A percentile compares a stretch with the other conserved stretches of the same genome.
Evolutionary conservation across 2,888 invertebrate species (phyloP).

Genomic region (Tridacna gigas): DNA sequence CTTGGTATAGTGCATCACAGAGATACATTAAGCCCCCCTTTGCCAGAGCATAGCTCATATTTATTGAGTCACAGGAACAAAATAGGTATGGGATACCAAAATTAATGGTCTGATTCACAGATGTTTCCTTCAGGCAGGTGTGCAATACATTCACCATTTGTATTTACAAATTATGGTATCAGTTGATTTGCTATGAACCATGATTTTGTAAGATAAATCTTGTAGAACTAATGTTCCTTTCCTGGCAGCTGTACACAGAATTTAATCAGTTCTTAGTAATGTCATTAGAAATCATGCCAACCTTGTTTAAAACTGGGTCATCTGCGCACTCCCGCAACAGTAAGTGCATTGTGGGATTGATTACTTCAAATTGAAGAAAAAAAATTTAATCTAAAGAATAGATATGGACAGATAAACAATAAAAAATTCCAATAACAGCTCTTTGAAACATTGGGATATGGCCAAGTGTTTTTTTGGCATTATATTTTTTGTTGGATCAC

Average conservation of each 20-base stretch:
- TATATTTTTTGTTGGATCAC: background rate
- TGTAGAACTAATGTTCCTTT: constrained; percentile 23
- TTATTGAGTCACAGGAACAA: too few species aligned
- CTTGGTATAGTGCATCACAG: too few species aligned
- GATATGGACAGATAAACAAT: constrained; percentile 17
- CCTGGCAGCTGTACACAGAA: constrained; percentile 23
- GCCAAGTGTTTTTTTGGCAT: background rate
- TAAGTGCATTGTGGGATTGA: constrained; percentile 15
- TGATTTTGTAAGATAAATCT: constrained; percentile 25
- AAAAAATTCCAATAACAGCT: constrained; percentile 2
- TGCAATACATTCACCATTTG: background rate
- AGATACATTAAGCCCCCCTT: too few species aligned
- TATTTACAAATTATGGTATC: constrained; percentile 9
- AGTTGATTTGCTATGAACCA: constrained; percentile 22
- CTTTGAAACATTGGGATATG: background rate
- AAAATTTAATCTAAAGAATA: background rate
- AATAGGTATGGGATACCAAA: too few species aligned
- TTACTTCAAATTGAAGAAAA: background rate
- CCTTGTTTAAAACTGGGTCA: constrained; percentile 15
- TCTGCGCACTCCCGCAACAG: constrained; percentile 11
- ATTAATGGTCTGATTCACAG: background rate
- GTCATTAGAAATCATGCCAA: constrained; percentile 20
- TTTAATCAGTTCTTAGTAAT: constrained; percentile 22
- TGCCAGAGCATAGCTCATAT: too few species aligned
- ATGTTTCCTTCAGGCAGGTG: background rate